phyloP scores from a whole-genome alignment of 2,888 invertebrate genomes.

The Ferdinandea cuprea region DNA sequence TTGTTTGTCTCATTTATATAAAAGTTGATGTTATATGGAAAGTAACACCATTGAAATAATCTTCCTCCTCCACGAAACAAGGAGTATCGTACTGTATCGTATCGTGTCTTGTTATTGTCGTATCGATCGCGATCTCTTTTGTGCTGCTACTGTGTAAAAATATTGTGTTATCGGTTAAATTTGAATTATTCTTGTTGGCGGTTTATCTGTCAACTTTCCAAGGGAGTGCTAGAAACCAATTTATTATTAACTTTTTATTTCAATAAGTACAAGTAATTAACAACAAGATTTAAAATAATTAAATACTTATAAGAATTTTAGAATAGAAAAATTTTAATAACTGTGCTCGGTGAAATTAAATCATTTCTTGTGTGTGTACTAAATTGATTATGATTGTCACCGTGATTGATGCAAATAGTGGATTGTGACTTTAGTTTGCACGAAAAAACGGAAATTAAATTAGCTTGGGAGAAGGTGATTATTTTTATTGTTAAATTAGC shows the following conservation, averaged over 20 bases:
- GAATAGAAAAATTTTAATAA: too few relatives aligned
- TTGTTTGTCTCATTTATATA: slow-evolving; percentile 37
- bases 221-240: too few relatives aligned
- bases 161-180: background rate
- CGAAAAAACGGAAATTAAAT: too few relatives aligned
- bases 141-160: background rate
- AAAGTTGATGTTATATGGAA: slow-evolving; percentile 68
- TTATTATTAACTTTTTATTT: too few relatives aligned
- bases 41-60: slow-evolving; percentile 57
- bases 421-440: background rate
- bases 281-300: too few relatives aligned
- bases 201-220: background rate
- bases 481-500: too few relatives aligned
- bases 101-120: slow-evolving; percentile 13
- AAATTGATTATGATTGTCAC: background rate
- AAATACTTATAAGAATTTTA: too few relatives aligned
- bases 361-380: background rate
- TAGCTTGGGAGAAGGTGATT: background rate
- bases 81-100: slow-evolving; percentile 11
- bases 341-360: too few relatives aligned
- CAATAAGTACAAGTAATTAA: background rate
- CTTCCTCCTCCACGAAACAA: slow-evolving; percentile 56
- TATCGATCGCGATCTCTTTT: background rate
- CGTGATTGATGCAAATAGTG: slow-evolving; percentile 20
- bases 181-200: background rate